These are phyloP conservation scores for Crepidodera aurea DNA, from an alignment of 2,888 invertebrate genomes.

Conservation along the genomic window DNA sequence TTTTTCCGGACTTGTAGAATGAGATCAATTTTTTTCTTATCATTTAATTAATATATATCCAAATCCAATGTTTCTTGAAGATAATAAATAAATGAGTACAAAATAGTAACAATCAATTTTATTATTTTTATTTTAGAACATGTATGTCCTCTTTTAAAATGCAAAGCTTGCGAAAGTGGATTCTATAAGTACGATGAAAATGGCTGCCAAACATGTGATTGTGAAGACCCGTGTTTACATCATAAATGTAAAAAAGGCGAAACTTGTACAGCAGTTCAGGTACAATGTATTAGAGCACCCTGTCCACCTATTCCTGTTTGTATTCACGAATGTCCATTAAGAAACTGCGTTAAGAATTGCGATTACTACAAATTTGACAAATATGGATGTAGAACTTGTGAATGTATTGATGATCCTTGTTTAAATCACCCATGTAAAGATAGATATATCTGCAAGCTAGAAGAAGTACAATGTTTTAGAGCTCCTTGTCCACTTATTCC, in stretches of 20 bases:
- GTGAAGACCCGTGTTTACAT: not conserved
- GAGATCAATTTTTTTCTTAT: too few relatives aligned
- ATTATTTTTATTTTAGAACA: not conserved
- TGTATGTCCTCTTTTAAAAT: not conserved
- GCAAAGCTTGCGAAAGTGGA: not conserved
- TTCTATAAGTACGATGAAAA: slow-evolving; percentile 2
- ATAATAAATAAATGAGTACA: too few relatives aligned
- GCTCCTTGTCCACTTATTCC: not conserved
- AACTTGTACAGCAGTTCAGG: not conserved
- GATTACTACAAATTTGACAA: not conserved
- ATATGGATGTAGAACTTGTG: not conserved
- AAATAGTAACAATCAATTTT: too few relatives aligned
- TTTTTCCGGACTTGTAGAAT: too few relatives aligned
- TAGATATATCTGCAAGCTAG: not conserved
- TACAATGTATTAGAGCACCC: slow-evolving; percentile 1
- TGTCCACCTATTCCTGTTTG: not conserved
- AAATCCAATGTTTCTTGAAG: not conserved
- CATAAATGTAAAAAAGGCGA: not conserved
- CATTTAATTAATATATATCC: too few relatives aligned
- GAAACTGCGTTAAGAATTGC: not conserved
- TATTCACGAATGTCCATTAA: not conserved
- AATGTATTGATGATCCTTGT: not conserved
- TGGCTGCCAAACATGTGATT: slow-evolving; percentile 1
- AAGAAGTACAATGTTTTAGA: not conserved
- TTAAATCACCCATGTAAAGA: not conserved